phyloP scores from a whole-genome alignment of 1,140 invertebrate species.

The Lasioglossum albipes region DNA sequence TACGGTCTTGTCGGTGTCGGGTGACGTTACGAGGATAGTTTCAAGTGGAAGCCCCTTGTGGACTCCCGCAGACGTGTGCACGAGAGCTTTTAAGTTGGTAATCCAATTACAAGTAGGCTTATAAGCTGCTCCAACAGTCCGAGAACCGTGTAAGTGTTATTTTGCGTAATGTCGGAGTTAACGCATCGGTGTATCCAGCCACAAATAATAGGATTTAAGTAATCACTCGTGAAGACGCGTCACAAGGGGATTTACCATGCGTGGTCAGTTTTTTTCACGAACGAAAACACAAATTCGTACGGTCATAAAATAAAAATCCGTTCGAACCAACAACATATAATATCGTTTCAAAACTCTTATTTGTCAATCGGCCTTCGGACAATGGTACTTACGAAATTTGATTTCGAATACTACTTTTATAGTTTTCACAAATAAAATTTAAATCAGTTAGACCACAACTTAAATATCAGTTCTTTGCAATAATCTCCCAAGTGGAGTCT shows the following conservation, averaged over 20 bases:
- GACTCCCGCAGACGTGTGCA: slow-evolving; percentile 38
- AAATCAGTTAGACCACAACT: too few species aligned
- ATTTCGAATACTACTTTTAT: too few species aligned
- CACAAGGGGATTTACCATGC: slow-evolving; percentile 4
- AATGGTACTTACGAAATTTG: too few species aligned
- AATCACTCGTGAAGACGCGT: slow-evolving; percentile 44
- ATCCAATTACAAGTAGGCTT: slow-evolving; percentile 60
- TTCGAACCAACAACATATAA: too few species aligned
- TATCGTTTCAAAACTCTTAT: too few species aligned
- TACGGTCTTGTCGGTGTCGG: neutral
- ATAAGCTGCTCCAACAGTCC: slow-evolving; percentile 30
- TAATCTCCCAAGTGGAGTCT: too few species aligned
- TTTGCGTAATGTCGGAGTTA: slow-evolving; percentile 44
- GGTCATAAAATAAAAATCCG: neutral
- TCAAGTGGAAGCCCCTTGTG: slow-evolving; percentile 27
- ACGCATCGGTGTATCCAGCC: slow-evolving; percentile 26
- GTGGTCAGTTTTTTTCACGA: slow-evolving; percentile 15
- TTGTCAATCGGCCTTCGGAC: too few species aligned
- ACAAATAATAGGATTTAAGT: slow-evolving; percentile 59
- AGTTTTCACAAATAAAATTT: too few species aligned
- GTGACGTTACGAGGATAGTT: slow-evolving; percentile 24
- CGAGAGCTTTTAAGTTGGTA: slow-evolving; percentile 51
- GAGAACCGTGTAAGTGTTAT: slow-evolving; percentile 43
- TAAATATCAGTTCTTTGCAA: too few species aligned
- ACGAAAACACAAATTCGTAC: neutral